phyloP scores from a whole-genome alignment of 2,888 invertebrate species.

The Himalopsyche anomala region DNA sequence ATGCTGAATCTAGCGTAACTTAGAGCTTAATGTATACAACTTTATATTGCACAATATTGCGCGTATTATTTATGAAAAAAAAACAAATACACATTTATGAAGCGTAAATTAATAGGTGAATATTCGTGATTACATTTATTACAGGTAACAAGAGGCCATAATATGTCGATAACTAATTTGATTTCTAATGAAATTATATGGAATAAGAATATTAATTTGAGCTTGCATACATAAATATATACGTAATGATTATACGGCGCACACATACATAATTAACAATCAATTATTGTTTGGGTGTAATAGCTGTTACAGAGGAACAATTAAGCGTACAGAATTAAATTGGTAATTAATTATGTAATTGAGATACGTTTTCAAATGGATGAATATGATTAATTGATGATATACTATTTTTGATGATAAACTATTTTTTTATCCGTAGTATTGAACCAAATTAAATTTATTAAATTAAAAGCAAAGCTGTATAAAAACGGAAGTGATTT shows the following conservation, averaged over 20 bases:
- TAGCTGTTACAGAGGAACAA: background rate
- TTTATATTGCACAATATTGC: too few species aligned
- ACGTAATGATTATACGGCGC: background rate
- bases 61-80: too few species aligned
- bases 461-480: too few species aligned
- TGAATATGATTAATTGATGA: background rate
- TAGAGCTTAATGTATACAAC: too few species aligned
- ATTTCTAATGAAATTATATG: background rate
- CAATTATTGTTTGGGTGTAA: background rate
- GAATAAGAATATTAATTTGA: background rate
- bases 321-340: background rate
- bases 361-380: background rate
- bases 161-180: background rate
- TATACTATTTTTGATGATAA: too few species aligned
- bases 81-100: too few species aligned
- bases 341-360: conserved; percentile 9
- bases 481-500: too few species aligned
- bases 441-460: background rate
- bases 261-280: background rate
- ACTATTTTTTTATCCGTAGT: background rate
- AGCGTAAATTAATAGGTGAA: too few species aligned
- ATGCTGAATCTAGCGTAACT: too few species aligned
- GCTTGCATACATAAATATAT: background rate
- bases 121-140: too few species aligned
- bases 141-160: too few species aligned